Base-by-base conservation (phyloP, 1,140 invertebrate genomes). In the Magallana ariakensis region DNA sequence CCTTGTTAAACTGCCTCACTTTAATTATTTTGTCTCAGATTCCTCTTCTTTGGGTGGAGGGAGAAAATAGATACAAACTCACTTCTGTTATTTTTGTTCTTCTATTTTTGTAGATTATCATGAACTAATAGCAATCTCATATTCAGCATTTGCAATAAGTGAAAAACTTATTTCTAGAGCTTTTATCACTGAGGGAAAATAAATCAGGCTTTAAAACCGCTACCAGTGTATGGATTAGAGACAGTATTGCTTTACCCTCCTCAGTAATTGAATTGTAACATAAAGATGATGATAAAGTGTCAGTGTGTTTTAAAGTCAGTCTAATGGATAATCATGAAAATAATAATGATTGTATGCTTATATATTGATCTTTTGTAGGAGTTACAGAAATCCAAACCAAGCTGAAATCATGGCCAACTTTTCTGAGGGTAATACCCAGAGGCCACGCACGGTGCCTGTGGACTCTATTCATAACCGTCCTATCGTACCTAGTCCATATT, bases 331-430 rank as follows among this genome's bases (percentile, higher is more conserved):
- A 62, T 16, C 15, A 15, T 62, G 60, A 16, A 46, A 46, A 46
- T 46, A 46, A 46, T 46, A 46, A 46, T 46, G 33, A 46, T 46
- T 46, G 33, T 46, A 46, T 46, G 33, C 33, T 46, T 4, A 46
- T 46, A 46, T 46, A 46, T 22, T 19, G 9, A 19, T 80, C 54
- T 54, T 56, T 87, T 83, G 57, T 84, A 92, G 91, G 83, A 91
- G 91, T 87, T 92, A 92, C 80, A 85, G 91, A 84, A 92, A 92
- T 81, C 91, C 91, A 0, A 90, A 90, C 54, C 86, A 88, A 83
- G 91, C 91, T 15, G 91, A 92, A 86, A 91, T 92, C 60, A 85
- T 92, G 84, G 88, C 91, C 13, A 89, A 92, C 75, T 92, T 92
- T 85, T 84, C 89, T 9, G 80, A 87, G 26, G 19, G 55, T 16